Conservation (phyloP, 2,888 invertebrate species). For the Strigamia maritima region DNA sequence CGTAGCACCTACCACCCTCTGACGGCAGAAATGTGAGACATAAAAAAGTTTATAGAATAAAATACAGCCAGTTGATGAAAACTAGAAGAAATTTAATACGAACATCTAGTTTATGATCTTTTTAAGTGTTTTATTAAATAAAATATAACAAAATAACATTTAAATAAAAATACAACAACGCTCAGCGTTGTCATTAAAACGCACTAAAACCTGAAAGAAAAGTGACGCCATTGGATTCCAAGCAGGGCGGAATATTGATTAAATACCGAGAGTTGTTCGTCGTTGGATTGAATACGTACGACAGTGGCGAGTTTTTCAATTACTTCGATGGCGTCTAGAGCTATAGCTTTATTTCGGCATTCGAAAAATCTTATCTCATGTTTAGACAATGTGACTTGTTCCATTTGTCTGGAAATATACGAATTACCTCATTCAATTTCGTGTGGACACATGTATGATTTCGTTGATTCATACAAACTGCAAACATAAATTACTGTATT, state of each 20-base stretch:
- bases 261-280: too few species aligned
- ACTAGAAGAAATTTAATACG: too few species aligned
- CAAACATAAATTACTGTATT: not conserved
- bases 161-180: too few species aligned
- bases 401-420: not conserved
- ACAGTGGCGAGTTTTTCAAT: too few species aligned
- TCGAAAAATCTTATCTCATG: not conserved
- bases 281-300: too few species aligned
- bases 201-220: too few species aligned
- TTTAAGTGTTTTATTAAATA: too few species aligned
- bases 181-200: too few species aligned
- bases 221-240: too few species aligned
- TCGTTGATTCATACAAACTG: not conserved
- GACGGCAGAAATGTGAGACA: not conserved
- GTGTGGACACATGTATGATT: not conserved
- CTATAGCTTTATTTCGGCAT: not conserved
- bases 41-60: not conserved
- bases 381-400: not conserved
- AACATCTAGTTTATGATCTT: too few species aligned
- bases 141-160: too few species aligned
- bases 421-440: not conserved
- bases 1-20: not conserved
- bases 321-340: not conserved
- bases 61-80: not conserved
- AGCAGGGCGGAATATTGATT: too few species aligned